Conservation (phyloP, 2,797 vertebrate species). For the Lutjanus argentimaculatus region DNA sequence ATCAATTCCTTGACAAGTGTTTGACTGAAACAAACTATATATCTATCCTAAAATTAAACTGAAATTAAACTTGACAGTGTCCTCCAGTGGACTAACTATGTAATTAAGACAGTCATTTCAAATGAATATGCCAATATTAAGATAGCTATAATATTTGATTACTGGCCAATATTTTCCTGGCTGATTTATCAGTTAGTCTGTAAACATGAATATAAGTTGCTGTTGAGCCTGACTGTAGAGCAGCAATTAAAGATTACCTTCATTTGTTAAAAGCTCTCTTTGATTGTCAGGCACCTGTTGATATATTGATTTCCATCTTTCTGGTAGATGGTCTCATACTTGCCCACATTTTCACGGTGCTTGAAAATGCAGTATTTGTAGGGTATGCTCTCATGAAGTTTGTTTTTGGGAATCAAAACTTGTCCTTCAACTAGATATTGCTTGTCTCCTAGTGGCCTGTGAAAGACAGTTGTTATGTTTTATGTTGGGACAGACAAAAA, state of each 20-base stretch:
- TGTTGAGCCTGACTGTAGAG: not conserved
- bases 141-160: not conserved
- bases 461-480: conserved; percentile 6
- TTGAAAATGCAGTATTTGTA: conserved; percentile 41
- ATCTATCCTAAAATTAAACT: no score
- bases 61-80: no score
- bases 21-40: no score
- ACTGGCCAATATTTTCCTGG: not conserved
- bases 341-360: accelerated
- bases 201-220: not conserved
- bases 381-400: not conserved
- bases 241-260: conserved; percentile 42
- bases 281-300: conserved; percentile 51
- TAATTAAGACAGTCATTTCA: no score
- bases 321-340: conserved; percentile 6
- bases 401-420: accelerated
- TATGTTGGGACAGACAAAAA: not conserved
- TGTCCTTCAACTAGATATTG: not conserved
- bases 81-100: no score
- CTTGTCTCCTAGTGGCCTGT: not conserved
- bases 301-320: accelerated
- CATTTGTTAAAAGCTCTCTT: not conserved
- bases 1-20: no score
- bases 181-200: not conserved
- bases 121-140: no score